These are phyloP conservation scores for Murina feae DNA, from an alignment of 2,113 vertebrate genomes.

Conservation along the genomic window DNA sequence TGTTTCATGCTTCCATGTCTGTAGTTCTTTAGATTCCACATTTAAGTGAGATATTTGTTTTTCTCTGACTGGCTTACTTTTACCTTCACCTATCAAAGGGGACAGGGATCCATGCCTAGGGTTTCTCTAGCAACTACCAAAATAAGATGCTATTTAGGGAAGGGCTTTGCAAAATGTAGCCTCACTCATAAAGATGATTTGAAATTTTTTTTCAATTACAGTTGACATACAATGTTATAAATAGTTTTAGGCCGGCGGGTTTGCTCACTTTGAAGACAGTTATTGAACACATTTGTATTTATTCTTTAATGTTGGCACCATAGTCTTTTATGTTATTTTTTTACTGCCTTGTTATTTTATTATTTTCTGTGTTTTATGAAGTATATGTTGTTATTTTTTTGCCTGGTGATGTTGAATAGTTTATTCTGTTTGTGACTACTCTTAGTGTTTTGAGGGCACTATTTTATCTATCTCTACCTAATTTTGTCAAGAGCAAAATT, in stretches of 20 bases:
- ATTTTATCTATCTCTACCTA: not conserved
- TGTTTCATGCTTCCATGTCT: too few relatives aligned
- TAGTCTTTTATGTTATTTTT: not conserved
- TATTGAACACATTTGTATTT: conserved; percentile 27
- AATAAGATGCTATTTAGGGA: not conserved
- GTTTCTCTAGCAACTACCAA: not conserved
- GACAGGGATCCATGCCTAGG: not conserved
- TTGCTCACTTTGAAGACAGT: not conserved
- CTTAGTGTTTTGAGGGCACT: not conserved
- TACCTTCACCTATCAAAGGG: not conserved
- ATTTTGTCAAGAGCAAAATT: not conserved
- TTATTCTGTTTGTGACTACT: not conserved
- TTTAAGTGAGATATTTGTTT: too few relatives aligned
- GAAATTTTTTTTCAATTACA: not conserved
- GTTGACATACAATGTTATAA: not conserved
- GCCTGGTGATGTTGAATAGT: not conserved
- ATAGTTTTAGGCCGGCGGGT: not conserved
- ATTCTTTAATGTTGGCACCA: conserved; percentile 1
- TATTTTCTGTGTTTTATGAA: not conserved
- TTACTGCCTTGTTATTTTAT: conserved; percentile 15
- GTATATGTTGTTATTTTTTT: not conserved
- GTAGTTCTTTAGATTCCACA: too few relatives aligned
- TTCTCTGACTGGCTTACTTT: not conserved
- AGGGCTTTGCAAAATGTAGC: not conserved
- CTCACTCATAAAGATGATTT: not conserved